Evolutionary conservation across 2,113 vertebrate species (phyloP).

Genomic region (Alethe diademata): DNA sequence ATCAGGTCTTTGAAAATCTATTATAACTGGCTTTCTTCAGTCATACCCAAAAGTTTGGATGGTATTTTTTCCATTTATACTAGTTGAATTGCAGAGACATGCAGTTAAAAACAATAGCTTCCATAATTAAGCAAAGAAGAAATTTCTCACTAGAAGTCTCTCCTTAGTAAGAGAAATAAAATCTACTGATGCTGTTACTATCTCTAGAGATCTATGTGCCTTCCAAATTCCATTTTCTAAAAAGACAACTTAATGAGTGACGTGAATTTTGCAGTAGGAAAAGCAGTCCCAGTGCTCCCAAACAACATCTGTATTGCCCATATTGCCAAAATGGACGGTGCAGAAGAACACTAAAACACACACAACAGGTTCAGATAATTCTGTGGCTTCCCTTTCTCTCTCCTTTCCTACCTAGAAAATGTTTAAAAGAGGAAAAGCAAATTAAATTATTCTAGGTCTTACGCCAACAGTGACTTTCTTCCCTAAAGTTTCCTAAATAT

Average conservation of each 20-base stretch:
- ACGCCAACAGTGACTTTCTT: neutral
- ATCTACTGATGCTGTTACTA: neutral
- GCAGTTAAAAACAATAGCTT: neutral
- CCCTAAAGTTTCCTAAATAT: neutral
- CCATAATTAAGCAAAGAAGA: neutral
- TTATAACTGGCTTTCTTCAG: neutral
- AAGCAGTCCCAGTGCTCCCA: neutral
- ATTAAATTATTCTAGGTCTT: neutral
- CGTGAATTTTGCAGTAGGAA: neutral
- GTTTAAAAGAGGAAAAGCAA: neutral
- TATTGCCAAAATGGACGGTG: neutral
- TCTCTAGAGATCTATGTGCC: neutral
- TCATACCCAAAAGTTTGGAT: neutral
- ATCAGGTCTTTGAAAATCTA: neutral
- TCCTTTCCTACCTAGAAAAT: neutral
- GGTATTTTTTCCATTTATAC: neutral
- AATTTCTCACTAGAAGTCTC: slow-evolving; percentile 20
- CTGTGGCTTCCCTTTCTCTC: neutral
- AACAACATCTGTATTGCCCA: neutral
- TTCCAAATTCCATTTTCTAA: slow-evolving; percentile 5
- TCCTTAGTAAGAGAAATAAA: slow-evolving; percentile 27
- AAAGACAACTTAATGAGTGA: neutral
- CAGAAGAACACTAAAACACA: neutral
- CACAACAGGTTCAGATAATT: neutral
- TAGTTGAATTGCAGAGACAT: neutral